phyloP scores from a whole-genome alignment of 2,888 invertebrate species.

The Pristionchus mayeri region DNA sequence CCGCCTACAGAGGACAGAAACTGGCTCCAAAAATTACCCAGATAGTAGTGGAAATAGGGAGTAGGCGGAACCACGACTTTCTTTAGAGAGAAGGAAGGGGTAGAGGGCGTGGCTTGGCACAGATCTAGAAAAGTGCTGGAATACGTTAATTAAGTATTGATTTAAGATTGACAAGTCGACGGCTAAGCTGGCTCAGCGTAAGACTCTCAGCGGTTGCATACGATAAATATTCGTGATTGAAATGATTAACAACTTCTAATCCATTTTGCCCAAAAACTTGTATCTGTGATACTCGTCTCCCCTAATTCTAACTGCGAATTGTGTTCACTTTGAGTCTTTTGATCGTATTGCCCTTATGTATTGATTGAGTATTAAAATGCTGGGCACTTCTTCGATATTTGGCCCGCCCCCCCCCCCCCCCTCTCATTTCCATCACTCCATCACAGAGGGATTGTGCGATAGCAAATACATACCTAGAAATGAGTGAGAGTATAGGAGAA shows the following conservation, averaged over 20 bases:
- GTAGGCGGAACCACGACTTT: no score
- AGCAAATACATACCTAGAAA: no score
- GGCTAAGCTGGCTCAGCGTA: slow-evolving; percentile 39
- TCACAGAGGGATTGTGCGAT: no score
- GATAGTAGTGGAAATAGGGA: no score
- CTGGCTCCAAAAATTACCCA: no score
- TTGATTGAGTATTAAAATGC: background rate
- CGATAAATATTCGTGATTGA: background rate
- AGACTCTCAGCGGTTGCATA: slow-evolving; percentile 1
- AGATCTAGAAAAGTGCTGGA: no score
- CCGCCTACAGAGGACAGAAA: no score
- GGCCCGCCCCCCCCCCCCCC: no score
- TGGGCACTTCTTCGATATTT: no score
- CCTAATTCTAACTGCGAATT: background rate
- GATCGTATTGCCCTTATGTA: background rate
- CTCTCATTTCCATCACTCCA: no score
- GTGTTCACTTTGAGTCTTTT: background rate
- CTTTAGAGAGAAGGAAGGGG: slow-evolving; percentile 67
- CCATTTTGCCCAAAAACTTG: background rate
- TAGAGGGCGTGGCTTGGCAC: no score
- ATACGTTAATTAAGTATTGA: slow-evolving; percentile 75
- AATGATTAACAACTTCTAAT: background rate
- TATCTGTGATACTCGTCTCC: background rate
- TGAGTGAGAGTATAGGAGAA: no score
- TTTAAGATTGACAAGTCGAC: slow-evolving; percentile 48